Evolutionary conservation across 2,113 vertebrate species (phyloP).

Genomic region (Gobio gobio): DNA sequence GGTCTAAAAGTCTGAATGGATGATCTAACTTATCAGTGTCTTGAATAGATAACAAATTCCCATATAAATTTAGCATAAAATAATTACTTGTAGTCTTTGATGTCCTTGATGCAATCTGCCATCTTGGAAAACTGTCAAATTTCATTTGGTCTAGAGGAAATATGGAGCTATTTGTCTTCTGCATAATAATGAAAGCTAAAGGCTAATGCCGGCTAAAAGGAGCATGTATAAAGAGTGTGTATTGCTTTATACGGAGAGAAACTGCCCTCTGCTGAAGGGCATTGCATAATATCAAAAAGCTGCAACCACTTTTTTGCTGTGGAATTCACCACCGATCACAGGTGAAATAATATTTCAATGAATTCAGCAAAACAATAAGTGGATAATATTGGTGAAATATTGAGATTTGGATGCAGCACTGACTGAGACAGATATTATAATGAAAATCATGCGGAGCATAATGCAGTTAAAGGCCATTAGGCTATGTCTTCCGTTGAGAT

Average conservation of each 20-base stretch:
- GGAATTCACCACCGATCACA: background rate
- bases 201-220: background rate
- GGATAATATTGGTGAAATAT: background rate
- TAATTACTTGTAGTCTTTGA: background rate
- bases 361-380: background rate
- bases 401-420: background rate
- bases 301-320: background rate
- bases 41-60: background rate
- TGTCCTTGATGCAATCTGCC: background rate
- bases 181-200: conserved; percentile 18
- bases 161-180: conserved; percentile 8
- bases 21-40: background rate
- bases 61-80: background rate
- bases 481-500: background rate
- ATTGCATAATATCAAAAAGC: background rate
- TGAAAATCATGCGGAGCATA: conserved; percentile 1
- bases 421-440: conserved; percentile 2
- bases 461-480: conserved; percentile 9
- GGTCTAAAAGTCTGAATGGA: background rate
- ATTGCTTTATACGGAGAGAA: background rate
- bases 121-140: conserved; percentile 6
- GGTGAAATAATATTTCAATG: background rate
- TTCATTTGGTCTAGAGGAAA: background rate
- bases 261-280: conserved; percentile 28
- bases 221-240: background rate